Conservation (phyloP, 2,888 invertebrate species). For the Mythimna lalbum region DNA sequence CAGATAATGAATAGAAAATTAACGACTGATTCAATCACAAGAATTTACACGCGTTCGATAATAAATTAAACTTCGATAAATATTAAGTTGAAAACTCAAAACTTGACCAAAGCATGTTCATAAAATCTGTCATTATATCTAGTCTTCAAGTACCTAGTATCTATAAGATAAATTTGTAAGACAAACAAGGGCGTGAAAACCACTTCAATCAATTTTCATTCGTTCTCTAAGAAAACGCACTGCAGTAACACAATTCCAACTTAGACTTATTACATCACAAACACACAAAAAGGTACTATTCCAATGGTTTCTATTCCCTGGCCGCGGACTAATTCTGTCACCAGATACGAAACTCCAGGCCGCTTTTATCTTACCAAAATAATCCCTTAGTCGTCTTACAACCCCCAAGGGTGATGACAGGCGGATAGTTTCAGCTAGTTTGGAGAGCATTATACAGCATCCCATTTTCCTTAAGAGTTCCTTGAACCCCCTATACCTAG, state of each 20-base stretch:
- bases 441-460: conserved; percentile 5
- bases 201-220: too few species aligned
- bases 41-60: too few species aligned
- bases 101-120: too few species aligned
- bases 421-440: conserved; percentile 42
- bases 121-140: too few species aligned
- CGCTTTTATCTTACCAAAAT: conserved; percentile 38
- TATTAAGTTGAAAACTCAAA: too few species aligned
- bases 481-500: conserved; percentile 15
- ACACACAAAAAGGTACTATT: not conserved
- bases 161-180: too few species aligned
- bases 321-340: conserved; percentile 17
- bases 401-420: conserved; percentile 29
- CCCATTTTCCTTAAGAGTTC: conserved; percentile 36
- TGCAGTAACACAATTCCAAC: not conserved
- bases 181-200: too few species aligned
- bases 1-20: too few species aligned
- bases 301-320: not conserved
- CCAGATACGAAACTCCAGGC: conserved; percentile 15
- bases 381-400: conserved; percentile 38
- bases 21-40: too few species aligned
- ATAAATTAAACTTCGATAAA: too few species aligned
- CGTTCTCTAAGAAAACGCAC: too few species aligned
- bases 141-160: too few species aligned
- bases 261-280: conserved; percentile 5